A percentile compares a stretch with the other conserved stretches of the same genome.
Evolutionary conservation across 2,888 invertebrate genomes (phyloP).

Genomic region (Orchesellides sinensis): DNA sequence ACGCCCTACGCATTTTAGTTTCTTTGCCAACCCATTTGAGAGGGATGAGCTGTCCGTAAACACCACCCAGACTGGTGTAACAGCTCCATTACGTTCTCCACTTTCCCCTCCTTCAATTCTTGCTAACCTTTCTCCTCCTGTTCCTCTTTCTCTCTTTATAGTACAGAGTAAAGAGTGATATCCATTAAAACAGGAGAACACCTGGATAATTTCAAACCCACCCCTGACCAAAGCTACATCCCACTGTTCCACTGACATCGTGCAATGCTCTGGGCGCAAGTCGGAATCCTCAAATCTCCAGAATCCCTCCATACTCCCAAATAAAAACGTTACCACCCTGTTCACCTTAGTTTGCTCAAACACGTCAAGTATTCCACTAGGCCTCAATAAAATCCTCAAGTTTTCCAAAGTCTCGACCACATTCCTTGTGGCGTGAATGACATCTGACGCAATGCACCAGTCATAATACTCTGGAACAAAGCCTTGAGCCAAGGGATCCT

Average conservation of each 20-base stretch:
- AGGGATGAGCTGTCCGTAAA: neutral
- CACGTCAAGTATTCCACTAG: slow-evolving; percentile 10
- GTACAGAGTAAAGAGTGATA: neutral
- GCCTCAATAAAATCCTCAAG: slow-evolving; percentile 21
- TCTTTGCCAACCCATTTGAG: neutral
- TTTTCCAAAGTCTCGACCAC: slow-evolving; percentile 11
- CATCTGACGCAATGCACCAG: slow-evolving; percentile 24
- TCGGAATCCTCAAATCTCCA: slow-evolving; percentile 57
- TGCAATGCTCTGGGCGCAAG: slow-evolving; percentile 17
- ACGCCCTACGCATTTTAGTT: neutral
- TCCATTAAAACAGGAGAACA: neutral
- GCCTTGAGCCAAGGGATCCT: slow-evolving; percentile 44
- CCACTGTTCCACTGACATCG: slow-evolving; percentile 8
- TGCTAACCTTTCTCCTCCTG: too few relatives aligned
- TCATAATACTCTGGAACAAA: slow-evolving; percentile 48
- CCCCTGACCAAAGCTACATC: neutral
- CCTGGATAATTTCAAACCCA: neutral
- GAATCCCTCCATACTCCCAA: slow-evolving; percentile 50
- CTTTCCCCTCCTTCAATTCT: too few relatives aligned
- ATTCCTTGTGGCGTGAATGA: slow-evolving; percentile 54
- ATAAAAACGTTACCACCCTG: slow-evolving; percentile 20
- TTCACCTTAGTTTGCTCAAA: slow-evolving; percentile 21
- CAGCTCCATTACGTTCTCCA: too few relatives aligned
- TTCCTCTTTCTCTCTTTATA: neutral
- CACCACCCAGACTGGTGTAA: too few relatives aligned